These are phyloP conservation scores for Karalla daura DNA, from an alignment of 2,797 vertebrate genomes.

Conservation along the genomic window DNA sequence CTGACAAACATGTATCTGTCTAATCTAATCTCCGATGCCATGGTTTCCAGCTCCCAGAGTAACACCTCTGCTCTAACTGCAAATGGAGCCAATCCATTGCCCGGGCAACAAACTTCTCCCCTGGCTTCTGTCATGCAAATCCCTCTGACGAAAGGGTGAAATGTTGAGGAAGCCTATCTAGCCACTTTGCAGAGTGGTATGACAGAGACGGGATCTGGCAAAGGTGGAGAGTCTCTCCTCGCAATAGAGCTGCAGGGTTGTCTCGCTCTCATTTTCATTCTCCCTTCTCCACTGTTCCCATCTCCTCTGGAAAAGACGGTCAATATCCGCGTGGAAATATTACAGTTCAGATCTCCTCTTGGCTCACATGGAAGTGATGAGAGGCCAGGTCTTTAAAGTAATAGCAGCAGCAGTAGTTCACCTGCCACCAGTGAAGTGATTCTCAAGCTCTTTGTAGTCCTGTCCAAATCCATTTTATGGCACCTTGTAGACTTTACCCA, in stretches of 20 bases:
- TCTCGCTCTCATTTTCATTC: constrained; percentile 47
- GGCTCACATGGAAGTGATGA: constrained; percentile 8
- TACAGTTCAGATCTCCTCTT: constrained; percentile 25
- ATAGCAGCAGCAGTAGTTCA: too few species aligned
- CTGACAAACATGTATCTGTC: constrained; percentile 66
- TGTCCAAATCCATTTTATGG: too few species aligned
- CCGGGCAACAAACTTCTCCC: constrained; percentile 80
- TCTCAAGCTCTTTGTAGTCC: too few species aligned
- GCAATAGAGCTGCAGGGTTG: constrained; percentile 56
- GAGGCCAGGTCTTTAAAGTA: too few species aligned
- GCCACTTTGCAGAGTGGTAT: constrained; percentile 70
- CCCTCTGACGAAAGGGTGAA: constrained; percentile 73
- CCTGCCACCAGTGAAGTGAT: too few species aligned
- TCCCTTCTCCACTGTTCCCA: constrained; percentile 51
- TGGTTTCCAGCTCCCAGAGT: constrained; percentile 74
- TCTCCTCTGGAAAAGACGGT: constrained; percentile 41
- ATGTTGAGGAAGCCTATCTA: constrained; percentile 79
- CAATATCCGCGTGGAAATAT: constrained; percentile 38
- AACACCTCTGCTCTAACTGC: constrained; percentile 80
- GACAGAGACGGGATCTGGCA: constrained; percentile 58
- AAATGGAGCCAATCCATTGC: constrained; percentile 83
- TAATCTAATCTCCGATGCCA: constrained; percentile 74
- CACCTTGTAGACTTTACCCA: too few species aligned
- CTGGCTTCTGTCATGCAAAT: constrained; percentile 83
- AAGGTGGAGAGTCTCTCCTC: constrained; percentile 52